These are phyloP conservation scores for Galeruca laticollis DNA, from an alignment of 2,888 invertebrate species.

Conservation along the genomic window DNA sequence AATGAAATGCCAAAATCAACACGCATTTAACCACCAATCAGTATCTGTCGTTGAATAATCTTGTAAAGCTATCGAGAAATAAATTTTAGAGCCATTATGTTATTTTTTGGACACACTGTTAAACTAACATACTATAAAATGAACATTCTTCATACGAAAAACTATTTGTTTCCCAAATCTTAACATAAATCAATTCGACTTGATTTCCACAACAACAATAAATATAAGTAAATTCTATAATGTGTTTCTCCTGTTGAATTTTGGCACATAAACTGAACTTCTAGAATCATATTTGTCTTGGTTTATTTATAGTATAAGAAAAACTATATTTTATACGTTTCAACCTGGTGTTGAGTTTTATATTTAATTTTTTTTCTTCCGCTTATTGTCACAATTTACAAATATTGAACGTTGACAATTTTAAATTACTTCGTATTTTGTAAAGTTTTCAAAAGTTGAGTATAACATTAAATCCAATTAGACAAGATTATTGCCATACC, in stretches of 20 bases:
- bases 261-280: slow-evolving; percentile 8
- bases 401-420: neutral
- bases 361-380: slow-evolving; percentile 11
- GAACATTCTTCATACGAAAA: neutral
- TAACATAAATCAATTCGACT: neutral
- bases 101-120: too few relatives aligned
- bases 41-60: too few relatives aligned
- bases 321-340: slow-evolving; percentile 3
- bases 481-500: too few relatives aligned
- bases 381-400: slow-evolving; percentile 1
- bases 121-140: neutral
- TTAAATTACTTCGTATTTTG: too few relatives aligned
- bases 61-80: too few relatives aligned
- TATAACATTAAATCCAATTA: too few relatives aligned
- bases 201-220: slow-evolving; percentile 6
- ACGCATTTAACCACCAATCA: too few relatives aligned
- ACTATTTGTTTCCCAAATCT: neutral
- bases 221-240: slow-evolving; percentile 11
- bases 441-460: too few relatives aligned
- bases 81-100: too few relatives aligned
- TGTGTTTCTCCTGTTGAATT: slow-evolving; percentile 12
- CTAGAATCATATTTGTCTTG: neutral
- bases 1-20: too few relatives aligned
- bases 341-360: neutral
- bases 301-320: slow-evolving; percentile 15